phyloP scores from a whole-genome alignment of 2,888 invertebrate genomes.

The Callyntrura sp. region DNA sequence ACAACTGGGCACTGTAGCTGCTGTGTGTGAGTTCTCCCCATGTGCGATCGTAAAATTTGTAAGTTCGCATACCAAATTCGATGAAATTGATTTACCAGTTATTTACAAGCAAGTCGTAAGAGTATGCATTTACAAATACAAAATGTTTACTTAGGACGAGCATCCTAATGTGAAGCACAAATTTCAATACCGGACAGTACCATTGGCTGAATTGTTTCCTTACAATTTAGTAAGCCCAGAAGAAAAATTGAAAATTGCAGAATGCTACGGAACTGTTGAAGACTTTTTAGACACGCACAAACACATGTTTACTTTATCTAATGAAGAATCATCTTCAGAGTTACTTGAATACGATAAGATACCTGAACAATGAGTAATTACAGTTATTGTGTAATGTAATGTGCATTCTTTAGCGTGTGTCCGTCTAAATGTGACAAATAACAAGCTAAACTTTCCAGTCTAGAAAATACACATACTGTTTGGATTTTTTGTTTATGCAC shows the following conservation, averaged over 20 bases:
- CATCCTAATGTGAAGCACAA: slow-evolving; percentile 62
- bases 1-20: slow-evolving; percentile 75
- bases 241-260: slow-evolving; percentile 74
- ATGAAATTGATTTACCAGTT: background rate
- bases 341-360: too few species aligned
- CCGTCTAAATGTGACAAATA: too few species aligned
- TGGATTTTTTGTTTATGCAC: too few species aligned
- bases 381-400: too few species aligned
- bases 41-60: slow-evolving; percentile 81
- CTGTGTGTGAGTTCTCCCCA: slow-evolving; percentile 71
- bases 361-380: too few species aligned
- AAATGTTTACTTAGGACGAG: slow-evolving; percentile 58
- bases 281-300: slow-evolving; percentile 57
- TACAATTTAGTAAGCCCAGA: slow-evolving; percentile 75
- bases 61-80: slow-evolving; percentile 14
- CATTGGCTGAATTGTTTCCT: slow-evolving; percentile 76
- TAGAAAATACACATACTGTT: too few species aligned
- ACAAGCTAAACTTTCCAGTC: too few species aligned
- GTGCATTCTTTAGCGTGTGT: too few species aligned
- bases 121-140: too few species aligned
- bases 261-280: slow-evolving; percentile 59
- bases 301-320: slow-evolving; percentile 15
- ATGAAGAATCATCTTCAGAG: slow-evolving; percentile 38
- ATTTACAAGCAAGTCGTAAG: too few species aligned
- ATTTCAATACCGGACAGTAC: slow-evolving; percentile 76